These are phyloP conservation scores for Cottoperca gobio DNA, from an alignment of 2,797 vertebrate genomes.

Conservation along the genomic window DNA sequence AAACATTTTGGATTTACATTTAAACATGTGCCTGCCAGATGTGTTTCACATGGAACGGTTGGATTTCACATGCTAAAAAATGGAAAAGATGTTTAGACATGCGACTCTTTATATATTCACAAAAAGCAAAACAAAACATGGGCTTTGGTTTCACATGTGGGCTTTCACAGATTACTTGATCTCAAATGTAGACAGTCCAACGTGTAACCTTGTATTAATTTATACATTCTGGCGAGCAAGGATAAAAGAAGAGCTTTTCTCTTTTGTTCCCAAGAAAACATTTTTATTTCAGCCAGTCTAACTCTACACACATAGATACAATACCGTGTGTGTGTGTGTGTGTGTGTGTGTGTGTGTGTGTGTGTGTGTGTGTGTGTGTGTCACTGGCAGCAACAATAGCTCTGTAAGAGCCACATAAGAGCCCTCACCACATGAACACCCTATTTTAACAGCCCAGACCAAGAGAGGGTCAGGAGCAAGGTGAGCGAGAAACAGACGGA, in stretches of 20 bases:
- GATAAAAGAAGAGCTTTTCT: neutral
- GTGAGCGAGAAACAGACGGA: conserved; percentile 90
- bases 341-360: conserved; percentile 22
- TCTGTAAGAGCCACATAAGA: conserved; percentile 93
- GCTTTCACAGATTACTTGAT: neutral
- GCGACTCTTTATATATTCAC: neutral
- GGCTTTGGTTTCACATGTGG: conserved; percentile 7
- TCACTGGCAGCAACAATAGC: conserved; percentile 95
- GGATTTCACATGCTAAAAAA: neutral
- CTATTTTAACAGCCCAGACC: conserved; percentile 81
- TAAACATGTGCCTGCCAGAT: neutral
- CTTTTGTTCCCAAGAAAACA: conserved; percentile 2
- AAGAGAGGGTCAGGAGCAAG: conserved; percentile 95
- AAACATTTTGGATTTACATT: neutral
- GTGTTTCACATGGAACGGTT: neutral
- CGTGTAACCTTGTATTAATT: conserved; percentile 6
- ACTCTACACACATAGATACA: conserved; percentile 12
- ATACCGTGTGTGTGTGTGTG: conserved; percentile 27
- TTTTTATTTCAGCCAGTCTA: conserved; percentile 7
- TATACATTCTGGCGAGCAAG: conserved; percentile 9
- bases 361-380: conserved; percentile 57
- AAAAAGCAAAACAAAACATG: neutral
- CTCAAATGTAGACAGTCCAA: neutral
- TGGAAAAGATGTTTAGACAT: neutral
- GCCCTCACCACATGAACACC: conserved; percentile 83